Conservation (phyloP, 2,888 invertebrate genomes). For the Artemia sp. region DNA sequence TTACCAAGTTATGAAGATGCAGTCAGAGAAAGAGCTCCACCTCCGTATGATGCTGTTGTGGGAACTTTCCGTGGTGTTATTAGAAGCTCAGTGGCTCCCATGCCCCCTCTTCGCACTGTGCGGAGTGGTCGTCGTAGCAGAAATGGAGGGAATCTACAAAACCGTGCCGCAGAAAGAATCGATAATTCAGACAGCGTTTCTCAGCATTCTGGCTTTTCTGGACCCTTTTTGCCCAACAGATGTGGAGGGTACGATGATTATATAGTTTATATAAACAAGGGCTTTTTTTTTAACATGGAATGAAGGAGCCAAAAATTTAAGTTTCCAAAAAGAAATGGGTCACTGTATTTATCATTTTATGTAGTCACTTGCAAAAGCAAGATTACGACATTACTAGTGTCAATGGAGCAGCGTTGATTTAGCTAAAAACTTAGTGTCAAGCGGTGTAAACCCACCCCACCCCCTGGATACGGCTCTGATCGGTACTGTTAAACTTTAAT, state of each 20-base stretch:
- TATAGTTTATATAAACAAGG: too few relatives aligned
- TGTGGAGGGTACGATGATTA: not conserved
- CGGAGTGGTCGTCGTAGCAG: not conserved
- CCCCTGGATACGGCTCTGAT: too few relatives aligned
- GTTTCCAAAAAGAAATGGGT: too few relatives aligned
- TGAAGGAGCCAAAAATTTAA: too few relatives aligned
- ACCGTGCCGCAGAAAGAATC: not conserved
- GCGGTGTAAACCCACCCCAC: too few relatives aligned
- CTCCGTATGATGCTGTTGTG: constrained; percentile 1
- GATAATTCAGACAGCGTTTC: not conserved
- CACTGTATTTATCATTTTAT: too few relatives aligned
- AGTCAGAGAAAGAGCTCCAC: constrained; percentile 9
- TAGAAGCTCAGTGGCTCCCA: not conserved
- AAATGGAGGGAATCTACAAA: not conserved
- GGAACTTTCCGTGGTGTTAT: constrained; percentile 8
- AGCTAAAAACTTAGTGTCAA: too few relatives aligned
- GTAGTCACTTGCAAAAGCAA: too few relatives aligned
- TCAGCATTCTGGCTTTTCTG: constrained; percentile 2
- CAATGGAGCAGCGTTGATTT: too few relatives aligned
- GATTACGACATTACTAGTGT: too few relatives aligned
- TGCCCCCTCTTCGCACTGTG: not conserved
- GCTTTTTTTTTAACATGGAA: too few relatives aligned
- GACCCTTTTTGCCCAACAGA: not conserved
- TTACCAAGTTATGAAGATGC: constrained; percentile 1
- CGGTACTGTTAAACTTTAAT: too few relatives aligned